Evolutionary conservation across 2,797 vertebrate species (phyloP).

Genomic region (Ispidina lecontei): DNA sequence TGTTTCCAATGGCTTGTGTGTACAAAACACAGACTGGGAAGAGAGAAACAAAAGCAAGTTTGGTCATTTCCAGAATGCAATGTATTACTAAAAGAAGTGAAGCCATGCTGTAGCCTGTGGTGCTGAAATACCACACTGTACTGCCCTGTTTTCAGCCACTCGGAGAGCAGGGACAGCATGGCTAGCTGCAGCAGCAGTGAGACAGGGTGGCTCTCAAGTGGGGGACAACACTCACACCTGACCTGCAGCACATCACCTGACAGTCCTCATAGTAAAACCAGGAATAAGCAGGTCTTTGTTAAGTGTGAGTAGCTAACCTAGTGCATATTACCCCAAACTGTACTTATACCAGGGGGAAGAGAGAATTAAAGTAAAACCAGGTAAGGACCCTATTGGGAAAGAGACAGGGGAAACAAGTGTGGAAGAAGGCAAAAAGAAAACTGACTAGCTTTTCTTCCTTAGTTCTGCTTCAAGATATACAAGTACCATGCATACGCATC

Average conservation of each 20-base stretch:
- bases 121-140: neutral
- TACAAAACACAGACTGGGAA: conserved; percentile 96
- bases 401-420: neutral
- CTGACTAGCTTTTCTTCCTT: neutral
- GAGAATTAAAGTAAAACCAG: neutral
- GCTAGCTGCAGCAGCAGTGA: neutral
- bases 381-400: neutral
- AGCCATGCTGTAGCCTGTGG: neutral
- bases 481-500: neutral
- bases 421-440: neutral
- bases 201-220: neutral
- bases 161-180: neutral
- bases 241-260: neutral
- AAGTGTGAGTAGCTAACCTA: neutral
- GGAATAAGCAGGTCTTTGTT: neutral
- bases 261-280: neutral
- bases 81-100: neutral
- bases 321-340: neutral
- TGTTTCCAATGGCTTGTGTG: conserved; percentile 94
- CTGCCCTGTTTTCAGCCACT: neutral
- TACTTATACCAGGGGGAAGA: neutral
- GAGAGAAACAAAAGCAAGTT: conserved; percentile 23
- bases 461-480: neutral
- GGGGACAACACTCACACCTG: neutral
- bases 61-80: neutral